Percentiles rank a stretch among this genome's conserved stretches.
Evolutionary conservation across 2,113 vertebrate genomes (phyloP).

Genomic region (Himantopus leucocephalus): DNA sequence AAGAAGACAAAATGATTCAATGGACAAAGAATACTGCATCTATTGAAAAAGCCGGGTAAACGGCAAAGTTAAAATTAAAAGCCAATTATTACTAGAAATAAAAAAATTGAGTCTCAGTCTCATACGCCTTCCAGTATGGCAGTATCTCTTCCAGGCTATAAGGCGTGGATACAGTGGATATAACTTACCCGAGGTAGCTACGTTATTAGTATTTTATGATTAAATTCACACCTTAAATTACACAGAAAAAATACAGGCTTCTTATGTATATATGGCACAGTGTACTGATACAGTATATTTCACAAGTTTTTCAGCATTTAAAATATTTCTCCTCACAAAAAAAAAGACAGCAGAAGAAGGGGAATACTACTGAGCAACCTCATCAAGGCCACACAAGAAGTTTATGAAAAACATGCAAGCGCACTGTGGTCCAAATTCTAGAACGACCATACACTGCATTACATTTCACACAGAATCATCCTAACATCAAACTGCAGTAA

Average conservation of each 20-base stretch:
- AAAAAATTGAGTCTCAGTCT: neutral
- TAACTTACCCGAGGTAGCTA: neutral
- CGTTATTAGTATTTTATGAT: neutral
- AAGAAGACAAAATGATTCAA: neutral
- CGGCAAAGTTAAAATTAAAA: neutral
- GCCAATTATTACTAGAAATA: neutral
- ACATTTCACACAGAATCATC: neutral
- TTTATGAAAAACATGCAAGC: neutral
- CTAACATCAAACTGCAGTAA: neutral
- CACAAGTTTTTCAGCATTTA: neutral
- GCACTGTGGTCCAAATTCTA: no score
- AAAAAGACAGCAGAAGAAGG: neutral
- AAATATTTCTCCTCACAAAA: neutral
- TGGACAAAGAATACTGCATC: neutral
- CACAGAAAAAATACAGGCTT: accelerated
- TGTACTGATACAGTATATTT: neutral
- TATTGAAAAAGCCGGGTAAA: neutral
- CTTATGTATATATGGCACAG: neutral
- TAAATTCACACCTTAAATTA: neutral
- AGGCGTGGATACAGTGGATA: neutral
- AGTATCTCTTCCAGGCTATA: neutral
- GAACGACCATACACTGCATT: neutral
- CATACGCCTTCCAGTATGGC: neutral
- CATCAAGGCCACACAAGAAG: neutral
- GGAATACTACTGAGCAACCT: neutral